Evolutionary conservation across 2,888 invertebrate species (phyloP).

Genomic region (Andrena chrysosceles): DNA sequence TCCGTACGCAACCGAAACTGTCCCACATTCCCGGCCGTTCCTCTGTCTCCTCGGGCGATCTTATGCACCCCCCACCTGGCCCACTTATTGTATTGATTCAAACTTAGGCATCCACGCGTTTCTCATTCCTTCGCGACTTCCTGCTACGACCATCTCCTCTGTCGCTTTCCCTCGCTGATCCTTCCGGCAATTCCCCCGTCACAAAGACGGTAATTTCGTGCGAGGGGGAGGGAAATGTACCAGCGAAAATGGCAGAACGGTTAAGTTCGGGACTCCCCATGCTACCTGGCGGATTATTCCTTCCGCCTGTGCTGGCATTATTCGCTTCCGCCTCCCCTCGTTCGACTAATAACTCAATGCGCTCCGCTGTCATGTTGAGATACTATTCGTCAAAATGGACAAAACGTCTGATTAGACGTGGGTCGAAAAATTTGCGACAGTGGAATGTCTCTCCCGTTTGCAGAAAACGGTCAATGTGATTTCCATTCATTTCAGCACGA

Average conservation of each 20-base stretch:
- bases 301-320: neutral
- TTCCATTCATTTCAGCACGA: too few species aligned
- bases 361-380: neutral
- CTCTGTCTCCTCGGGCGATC: conserved; percentile 73
- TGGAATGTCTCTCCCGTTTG: too few species aligned
- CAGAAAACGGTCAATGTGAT: too few species aligned
- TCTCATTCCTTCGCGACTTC: conserved; percentile 70
- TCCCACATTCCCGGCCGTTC: conserved; percentile 68
- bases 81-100: conserved; percentile 84
- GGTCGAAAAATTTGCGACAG: too few species aligned
- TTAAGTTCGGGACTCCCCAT: neutral
- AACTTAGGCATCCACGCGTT: conserved; percentile 78
- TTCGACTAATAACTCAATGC: neutral
- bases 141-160: conserved; percentile 47
- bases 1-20: conserved; percentile 66
- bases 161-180: conserved; percentile 34
- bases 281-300: conserved; percentile 16
- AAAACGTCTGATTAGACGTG: too few species aligned
- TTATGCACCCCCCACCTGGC: conserved; percentile 81
- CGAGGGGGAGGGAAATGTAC: conserved; percentile 1
- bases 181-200: conserved; percentile 41
- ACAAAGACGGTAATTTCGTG: conserved; percentile 24
- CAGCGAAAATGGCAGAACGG: conserved; percentile 29
- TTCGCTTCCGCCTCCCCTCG: neutral
- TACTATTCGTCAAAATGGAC: too few species aligned